Base-by-base conservation (phyloP, 1,140 invertebrate species). In the Lamellibrachia luymesi region DNA sequence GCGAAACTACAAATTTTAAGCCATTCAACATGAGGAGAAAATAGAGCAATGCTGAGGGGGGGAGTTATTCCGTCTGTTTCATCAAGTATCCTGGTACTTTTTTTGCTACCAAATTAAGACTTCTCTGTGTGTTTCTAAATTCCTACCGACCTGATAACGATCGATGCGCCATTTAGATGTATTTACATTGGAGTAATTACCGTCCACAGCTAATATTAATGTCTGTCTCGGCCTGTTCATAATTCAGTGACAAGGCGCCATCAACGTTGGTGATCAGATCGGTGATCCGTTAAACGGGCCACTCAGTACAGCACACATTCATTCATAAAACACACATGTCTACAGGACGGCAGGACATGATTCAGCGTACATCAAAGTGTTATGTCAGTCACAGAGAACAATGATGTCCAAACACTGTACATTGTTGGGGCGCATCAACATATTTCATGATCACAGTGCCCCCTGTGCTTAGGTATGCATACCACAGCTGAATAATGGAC, bases 261-360 rank as follows among this genome's bases (percentile, higher is more conserved):
- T 80, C 64, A 22, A 80, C 13, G 4, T 17, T 10, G 4, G 8
- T 4, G 64, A 80, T 80, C 64, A 80, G 64, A 22, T 80, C 64
- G 17, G 64, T 80, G 64, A 80, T 80, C 64, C 64, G 13, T 80
- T 80, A 80, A 80, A 80, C 64, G 17, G 64, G 64, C 64, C 64
- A 22, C 4, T 22, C 64, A 80, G 64, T 80, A 22, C 64, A 80
- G 64, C 25, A 22, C 25, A 22, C 25, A 80, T 80, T 80, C 64
- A 80, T 80, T 80, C 64, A 80, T 80, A 80, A 80, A 80, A 80
- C 64, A 80, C 64, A 80, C 64, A 80, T 80, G 64, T 80, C 64
- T 80, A 80, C 25, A 80, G 64, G 64, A 10, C 64, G 13, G 64
- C 64, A 2, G 64, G 64, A 80, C 64, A 80, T 80, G 25, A 10